Percentiles rank a stretch among this genome's conserved stretches.
phyloP scores from a whole-genome alignment of 2,888 invertebrate species.

The Tiliacea aurago region DNA sequence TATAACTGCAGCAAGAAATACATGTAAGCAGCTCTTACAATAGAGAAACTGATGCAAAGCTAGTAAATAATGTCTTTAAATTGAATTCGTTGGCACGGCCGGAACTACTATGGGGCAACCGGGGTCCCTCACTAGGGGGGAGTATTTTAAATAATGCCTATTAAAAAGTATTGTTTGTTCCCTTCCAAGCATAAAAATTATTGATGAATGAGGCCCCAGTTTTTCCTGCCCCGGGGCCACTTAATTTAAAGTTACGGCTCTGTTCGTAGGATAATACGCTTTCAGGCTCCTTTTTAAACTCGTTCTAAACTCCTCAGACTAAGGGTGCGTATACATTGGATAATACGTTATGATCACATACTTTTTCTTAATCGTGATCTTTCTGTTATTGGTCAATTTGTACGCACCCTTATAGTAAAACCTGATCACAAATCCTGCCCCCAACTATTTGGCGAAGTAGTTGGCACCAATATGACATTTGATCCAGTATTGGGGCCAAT shows the following conservation, averaged over 20 bases:
- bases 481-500: background rate
- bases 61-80: constrained; percentile 49
- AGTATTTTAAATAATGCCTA: no score
- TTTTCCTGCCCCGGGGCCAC: no score
- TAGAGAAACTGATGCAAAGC: constrained; percentile 23
- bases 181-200: no score
- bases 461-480: background rate
- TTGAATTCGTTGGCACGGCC: constrained; percentile 4
- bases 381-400: background rate
- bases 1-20: background rate
- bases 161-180: no score
- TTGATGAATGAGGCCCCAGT: no score
- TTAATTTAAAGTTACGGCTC: no score
- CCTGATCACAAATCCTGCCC: background rate
- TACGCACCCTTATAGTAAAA: constrained; percentile 4
- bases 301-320: background rate
- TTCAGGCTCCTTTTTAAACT: constrained; percentile 17
- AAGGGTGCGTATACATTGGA: background rate
- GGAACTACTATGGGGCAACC: no score
- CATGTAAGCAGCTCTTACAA: background rate
- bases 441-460: background rate
- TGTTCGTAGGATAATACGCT: constrained; percentile 26
- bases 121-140: no score
- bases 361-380: background rate
- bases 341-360: background rate